Base-by-base conservation (phyloP, 2,797 vertebrate genomes). In the Silurus aristotelis region DNA sequence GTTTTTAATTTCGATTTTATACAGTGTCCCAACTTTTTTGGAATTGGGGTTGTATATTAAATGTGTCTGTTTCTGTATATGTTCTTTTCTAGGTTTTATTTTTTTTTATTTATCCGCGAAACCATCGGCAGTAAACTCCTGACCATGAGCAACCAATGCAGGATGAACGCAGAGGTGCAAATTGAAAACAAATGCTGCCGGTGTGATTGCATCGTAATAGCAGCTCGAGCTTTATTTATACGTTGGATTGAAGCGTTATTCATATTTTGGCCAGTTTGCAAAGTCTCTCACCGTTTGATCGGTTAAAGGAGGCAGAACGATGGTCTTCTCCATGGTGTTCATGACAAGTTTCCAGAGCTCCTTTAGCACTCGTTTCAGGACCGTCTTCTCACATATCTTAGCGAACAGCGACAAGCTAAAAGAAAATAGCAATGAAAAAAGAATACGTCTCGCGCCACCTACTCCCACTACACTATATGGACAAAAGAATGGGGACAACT, bases 281-380 rank as follows among this genome's bases (percentile, higher is more conserved):
- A 75, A 80, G 5, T 38, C 66, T 90, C 97, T 98, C 94, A 99
- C 98, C 95, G 98, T 99, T 94, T 99, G 98, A 94, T 99, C 96
- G 0, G 96, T 97, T 86, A 97, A 94, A 0, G 96, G 96, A 0
- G 96, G 96, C 83, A 99, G 94, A 22, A 99, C 98, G 0, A 99
- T 98, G 31, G 97, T 98, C 93, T 98, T 99, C 93, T 99, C 98
- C 98, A 99, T 99, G 9, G 97, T 99, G 95, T 99, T 99, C 98
- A 99, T 99, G 88, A 99, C 98, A 89, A 99, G 96, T 91, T 98
- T 99, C 98, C 98, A 99, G 70, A 99, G 93, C 91, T 99, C 98
- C 94, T 99, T 99, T 91, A 99, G 89, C 89, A 99, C 98, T 0
- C 98, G 96, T 89, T 99, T 99, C 93, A 99, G 94, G 87, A 99